phyloP scores from a whole-genome alignment of 2,888 invertebrate species.

The Timandra comae region DNA sequence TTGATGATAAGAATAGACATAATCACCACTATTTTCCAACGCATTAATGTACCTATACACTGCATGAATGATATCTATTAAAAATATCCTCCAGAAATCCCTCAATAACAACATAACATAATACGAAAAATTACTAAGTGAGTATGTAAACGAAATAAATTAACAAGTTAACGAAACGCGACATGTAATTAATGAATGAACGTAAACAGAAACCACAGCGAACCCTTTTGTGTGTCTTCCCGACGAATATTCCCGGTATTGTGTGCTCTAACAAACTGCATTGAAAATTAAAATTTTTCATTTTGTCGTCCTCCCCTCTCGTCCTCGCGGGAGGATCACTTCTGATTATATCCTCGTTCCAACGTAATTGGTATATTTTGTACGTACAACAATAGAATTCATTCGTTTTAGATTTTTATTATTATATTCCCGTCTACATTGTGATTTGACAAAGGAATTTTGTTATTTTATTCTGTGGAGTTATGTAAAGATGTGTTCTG shows the following conservation, averaged over 20 bases:
- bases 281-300: conserved; percentile 75
- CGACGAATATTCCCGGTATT: conserved; percentile 61
- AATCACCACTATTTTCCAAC: too few species aligned
- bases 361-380: conserved; percentile 73
- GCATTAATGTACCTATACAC: too few species aligned
- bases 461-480: too few species aligned
- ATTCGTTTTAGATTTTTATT: conserved; percentile 49
- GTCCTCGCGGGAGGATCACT: conserved; percentile 50
- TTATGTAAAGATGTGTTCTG: too few species aligned
- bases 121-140: background rate
- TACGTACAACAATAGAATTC: conserved; percentile 69
- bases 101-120: too few species aligned
- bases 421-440: background rate
- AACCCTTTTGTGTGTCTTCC: conserved; percentile 64
- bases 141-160: too few species aligned
- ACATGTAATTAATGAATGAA: conserved; percentile 55
- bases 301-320: conserved; percentile 45
- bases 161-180: conserved; percentile 28
- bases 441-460: too few species aligned
- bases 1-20: too few species aligned
- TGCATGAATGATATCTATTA: too few species aligned
- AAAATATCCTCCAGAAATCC: background rate
- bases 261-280: conserved; percentile 74
- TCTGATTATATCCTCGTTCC: conserved; percentile 71
- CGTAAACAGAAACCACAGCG: conserved; percentile 44